phyloP scores from a whole-genome alignment of 2,113 vertebrate species.

The Sardina pilchardus region DNA sequence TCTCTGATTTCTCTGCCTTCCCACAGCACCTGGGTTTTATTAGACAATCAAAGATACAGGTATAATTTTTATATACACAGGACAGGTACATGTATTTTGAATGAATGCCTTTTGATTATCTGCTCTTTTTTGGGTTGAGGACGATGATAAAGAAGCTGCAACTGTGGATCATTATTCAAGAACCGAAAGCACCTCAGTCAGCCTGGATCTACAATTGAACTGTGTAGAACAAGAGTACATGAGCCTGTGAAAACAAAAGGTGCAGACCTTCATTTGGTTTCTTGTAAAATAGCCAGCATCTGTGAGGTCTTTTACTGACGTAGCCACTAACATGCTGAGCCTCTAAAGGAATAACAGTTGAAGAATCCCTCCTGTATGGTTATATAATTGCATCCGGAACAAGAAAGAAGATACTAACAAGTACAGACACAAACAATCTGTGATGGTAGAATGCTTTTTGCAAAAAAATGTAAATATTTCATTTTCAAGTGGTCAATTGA shows the following conservation, averaged over 20 bases:
- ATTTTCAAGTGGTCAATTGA: neutral
- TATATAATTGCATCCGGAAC: neutral
- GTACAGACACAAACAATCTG: neutral
- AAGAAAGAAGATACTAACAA: neutral
- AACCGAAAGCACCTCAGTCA: neutral
- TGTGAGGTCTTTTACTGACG: neutral
- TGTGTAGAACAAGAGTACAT: neutral
- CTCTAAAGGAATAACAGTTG: neutral
- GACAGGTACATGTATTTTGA: neutral
- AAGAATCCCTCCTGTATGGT: neutral
- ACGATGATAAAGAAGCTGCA: neutral
- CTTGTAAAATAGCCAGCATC: neutral
- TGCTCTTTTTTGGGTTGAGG: too few species aligned
- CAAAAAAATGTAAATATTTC: neutral
- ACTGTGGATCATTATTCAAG: neutral
- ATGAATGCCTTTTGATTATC: neutral
- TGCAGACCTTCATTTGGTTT: neutral
- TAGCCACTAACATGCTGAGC: neutral
- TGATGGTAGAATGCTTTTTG: constrained; percentile 1
- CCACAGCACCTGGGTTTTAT: neutral
- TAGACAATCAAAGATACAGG: neutral
- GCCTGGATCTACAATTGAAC: neutral
- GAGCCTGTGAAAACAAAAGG: neutral
- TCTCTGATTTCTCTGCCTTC: neutral
- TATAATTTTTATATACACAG: neutral